Base-by-base conservation (phyloP, 2,888 invertebrate genomes). In the Pristionchus fissidentatus region DNA sequence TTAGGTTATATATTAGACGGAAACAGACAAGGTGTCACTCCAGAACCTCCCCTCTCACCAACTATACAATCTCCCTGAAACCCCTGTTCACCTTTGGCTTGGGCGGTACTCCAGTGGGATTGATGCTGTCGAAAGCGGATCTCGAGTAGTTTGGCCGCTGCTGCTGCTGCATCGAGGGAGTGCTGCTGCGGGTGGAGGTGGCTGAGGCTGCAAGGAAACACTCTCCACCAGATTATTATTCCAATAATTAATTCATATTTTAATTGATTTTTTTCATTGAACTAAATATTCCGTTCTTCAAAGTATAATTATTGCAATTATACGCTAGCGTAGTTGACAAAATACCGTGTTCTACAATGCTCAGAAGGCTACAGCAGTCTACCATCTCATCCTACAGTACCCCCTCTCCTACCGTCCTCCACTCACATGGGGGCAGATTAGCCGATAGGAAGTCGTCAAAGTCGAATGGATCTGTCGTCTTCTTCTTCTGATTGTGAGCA, bases 371-470 rank as follows among this genome's bases (percentile, higher is more conserved):
- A n/a, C n/a, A n/a, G n/a, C n/a, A n/a, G n/a, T n/a, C n/a, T n/a
- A n/a, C n/a, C n/a, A n/a, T n/a, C n/a, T n/a, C n/a, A n/a, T n/a
- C n/a, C n/a, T n/a, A n/a, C n/a, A n/a, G n/a, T n/a, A n/a, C n/a
- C n/a, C n/a, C n/a, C n/a, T n/a, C n/a, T n/a, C n/a, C n/a, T 1
- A 57, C 55, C 32, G 10, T 1, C 22, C 66, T n/a, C n/a, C n/a
- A n/a, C 70, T 62, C 55, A 80, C 80, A 85, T 83, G 29, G 77
- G 35, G 29, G 60, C 15, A 84, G 83, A 15, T 79, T 77, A 26
- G 84, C 43, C 66, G 86, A 84, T 52, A 88, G 62, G 75, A 88
- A 88, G 3, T 88, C 88, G 15, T 86, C 88, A 52, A 88, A 88
- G 70, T 88, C 88, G 73, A 88, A 87, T 38, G 35, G 29, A 35